Conservation (phyloP, 2,113 vertebrate genomes). For the Lophochroa leadbeateri region DNA sequence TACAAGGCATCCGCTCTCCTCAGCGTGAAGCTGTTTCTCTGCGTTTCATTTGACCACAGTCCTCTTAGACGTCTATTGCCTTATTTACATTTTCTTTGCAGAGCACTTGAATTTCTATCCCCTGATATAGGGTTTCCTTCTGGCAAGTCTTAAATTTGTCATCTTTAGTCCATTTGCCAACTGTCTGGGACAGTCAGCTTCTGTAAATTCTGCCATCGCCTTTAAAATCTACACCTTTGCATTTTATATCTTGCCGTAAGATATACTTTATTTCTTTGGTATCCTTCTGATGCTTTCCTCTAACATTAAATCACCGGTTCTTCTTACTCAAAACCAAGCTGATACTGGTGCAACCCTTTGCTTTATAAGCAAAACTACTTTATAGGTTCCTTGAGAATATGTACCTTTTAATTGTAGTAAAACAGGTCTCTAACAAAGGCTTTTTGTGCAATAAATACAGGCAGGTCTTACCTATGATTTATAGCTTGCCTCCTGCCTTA, state of each 20-base stretch:
- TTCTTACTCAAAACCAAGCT: not conserved
- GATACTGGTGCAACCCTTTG: not conserved
- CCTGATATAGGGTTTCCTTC: slow-evolving; percentile 32
- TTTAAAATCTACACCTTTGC: slow-evolving; percentile 4
- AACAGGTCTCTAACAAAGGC: not conserved
- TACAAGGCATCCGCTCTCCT: not conserved
- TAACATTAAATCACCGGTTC: not conserved
- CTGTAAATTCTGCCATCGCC: slow-evolving; percentile 21
- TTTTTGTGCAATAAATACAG: not conserved
- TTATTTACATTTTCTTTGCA: slow-evolving; percentile 19
- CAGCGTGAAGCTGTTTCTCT: not conserved
- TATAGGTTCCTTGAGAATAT: not conserved
- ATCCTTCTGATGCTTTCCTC: not conserved
- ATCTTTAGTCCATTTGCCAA: slow-evolving; percentile 23
- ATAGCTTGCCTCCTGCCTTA: not conserved
- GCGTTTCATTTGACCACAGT: not conserved
- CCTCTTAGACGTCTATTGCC: not conserved
- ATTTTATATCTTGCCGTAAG: not conserved
- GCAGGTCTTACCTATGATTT: not conserved
- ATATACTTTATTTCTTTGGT: not conserved
- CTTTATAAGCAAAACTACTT: not conserved
- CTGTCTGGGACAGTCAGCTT: not conserved
- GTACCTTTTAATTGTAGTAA: slow-evolving; percentile 6
- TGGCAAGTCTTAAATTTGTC: slow-evolving; percentile 47
- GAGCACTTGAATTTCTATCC: slow-evolving; percentile 2